Evolutionary conservation across 2,797 vertebrate genomes (phyloP).

Genomic region (Pangasius krempfi): DNA sequence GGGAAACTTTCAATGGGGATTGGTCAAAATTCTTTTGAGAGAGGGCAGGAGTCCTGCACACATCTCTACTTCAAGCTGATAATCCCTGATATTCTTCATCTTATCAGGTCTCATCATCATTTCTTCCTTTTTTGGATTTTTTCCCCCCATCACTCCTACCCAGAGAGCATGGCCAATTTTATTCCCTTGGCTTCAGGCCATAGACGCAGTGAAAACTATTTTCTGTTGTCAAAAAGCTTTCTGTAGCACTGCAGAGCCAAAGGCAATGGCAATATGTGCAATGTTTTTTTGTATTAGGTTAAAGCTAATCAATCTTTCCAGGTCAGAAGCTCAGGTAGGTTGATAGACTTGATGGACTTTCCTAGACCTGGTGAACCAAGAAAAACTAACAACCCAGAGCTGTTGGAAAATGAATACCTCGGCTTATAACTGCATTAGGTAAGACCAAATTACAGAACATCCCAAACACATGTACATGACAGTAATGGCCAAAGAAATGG

Average conservation of each 20-base stretch:
- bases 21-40: background rate
- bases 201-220: constrained; percentile 5
- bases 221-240: constrained; percentile 13
- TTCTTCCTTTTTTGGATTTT: background rate
- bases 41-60: background rate
- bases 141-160: background rate
- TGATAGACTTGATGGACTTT: background rate
- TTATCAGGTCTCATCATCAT: background rate
- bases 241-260: constrained; percentile 11
- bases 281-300: constrained; percentile 1
- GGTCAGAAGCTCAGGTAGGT: constrained; percentile 7
- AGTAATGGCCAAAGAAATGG: background rate
- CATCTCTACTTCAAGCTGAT: background rate
- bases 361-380: background rate
- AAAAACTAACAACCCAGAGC: background rate
- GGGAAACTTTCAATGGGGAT: background rate
- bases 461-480: background rate
- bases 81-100: background rate
- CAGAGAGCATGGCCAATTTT: constrained; percentile 1
- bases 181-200: background rate
- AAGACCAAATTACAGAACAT: background rate
- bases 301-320: background rate
- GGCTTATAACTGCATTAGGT: background rate
- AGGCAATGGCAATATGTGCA: constrained; percentile 8
- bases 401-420: background rate